phyloP scores from a whole-genome alignment of 2,797 vertebrate genomes.

The Centroberyx gerrardi region DNA sequence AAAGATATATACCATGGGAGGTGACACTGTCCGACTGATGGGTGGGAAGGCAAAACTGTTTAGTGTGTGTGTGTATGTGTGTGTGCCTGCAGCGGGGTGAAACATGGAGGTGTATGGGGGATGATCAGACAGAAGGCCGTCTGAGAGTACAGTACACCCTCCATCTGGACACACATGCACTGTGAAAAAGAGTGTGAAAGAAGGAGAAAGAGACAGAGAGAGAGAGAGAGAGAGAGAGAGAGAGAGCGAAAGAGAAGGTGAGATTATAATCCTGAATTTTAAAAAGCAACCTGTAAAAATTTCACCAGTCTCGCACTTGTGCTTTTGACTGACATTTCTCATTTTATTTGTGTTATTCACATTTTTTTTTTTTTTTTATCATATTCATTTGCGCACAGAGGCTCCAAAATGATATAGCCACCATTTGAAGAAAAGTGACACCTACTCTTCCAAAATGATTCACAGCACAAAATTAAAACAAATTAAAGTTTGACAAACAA shows the following conservation, averaged over 20 bases:
- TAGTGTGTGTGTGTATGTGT: conserved; percentile 24
- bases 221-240: conserved; percentile 24
- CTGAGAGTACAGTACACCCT: conserved; percentile 72
- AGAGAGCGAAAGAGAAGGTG: conserved; percentile 55
- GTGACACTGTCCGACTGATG: neutral
- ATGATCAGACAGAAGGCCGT: conserved; percentile 78
- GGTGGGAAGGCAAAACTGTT: conserved; percentile 14
- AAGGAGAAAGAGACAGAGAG: conserved; percentile 44
- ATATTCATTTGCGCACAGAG: neutral
- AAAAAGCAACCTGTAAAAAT: conserved; percentile 57
- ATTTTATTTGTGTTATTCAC: neutral
- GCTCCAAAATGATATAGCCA: too few relatives aligned
- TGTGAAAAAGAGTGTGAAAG: conserved; percentile 76
- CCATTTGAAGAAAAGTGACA: too few relatives aligned
- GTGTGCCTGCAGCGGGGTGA: conserved; percentile 53
- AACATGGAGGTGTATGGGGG: conserved; percentile 70
- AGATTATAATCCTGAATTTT: conserved; percentile 58
- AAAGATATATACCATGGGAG: neutral
- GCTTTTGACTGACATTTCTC: conserved; percentile 17
- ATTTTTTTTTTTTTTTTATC: neutral
- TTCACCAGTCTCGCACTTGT: conserved; percentile 14
- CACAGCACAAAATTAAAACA: too few relatives aligned
- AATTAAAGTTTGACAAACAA: too few relatives aligned
- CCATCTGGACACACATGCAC: conserved; percentile 80
- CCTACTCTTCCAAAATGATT: too few relatives aligned